Conservation (phyloP, 64 coral and sea anemone species). For the Stichodactyla mertensii region DNA sequence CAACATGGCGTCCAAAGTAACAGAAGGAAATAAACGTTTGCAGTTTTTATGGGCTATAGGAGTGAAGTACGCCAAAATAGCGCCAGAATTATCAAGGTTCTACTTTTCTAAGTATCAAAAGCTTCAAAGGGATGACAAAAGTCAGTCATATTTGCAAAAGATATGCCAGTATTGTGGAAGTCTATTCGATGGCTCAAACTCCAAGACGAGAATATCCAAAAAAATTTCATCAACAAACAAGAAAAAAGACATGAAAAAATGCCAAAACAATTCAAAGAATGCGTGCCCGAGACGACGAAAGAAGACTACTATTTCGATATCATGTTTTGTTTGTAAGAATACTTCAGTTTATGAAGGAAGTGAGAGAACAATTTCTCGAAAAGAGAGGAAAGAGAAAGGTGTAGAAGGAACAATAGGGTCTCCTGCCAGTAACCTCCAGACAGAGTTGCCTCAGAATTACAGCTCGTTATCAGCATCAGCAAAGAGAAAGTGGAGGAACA, state of each 20-base stretch:
- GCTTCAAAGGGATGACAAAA: background rate
- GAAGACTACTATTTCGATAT: background rate
- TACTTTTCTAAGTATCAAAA: slow-evolving; percentile 17
- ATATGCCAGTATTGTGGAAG: slow-evolving; percentile 17
- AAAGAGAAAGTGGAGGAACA: slow-evolving; percentile 10
- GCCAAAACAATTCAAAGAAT: background rate
- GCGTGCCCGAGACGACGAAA: background rate
- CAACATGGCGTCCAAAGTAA: slow-evolving; percentile 8
- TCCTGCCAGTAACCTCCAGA: background rate
- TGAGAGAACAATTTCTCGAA: background rate
- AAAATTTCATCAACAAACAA: slow-evolving; percentile 9
- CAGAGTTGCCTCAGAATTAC: slow-evolving; percentile 4
- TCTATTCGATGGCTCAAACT: background rate
- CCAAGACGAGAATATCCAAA: background rate
- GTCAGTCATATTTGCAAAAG: background rate
- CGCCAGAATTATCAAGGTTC: slow-evolving; percentile 2
- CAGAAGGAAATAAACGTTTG: background rate
- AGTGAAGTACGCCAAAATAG: background rate
- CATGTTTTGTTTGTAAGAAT: background rate
- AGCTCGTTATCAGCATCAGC: slow-evolving; percentile 22
- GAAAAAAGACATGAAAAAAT: background rate
- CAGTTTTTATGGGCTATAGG: slow-evolving; percentile 14
- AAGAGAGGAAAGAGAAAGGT: background rate
- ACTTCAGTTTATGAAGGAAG: background rate
- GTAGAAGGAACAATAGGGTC: background rate